phyloP scores from a whole-genome alignment of 2,888 invertebrate genomes.

The Cerastoderma edule region DNA sequence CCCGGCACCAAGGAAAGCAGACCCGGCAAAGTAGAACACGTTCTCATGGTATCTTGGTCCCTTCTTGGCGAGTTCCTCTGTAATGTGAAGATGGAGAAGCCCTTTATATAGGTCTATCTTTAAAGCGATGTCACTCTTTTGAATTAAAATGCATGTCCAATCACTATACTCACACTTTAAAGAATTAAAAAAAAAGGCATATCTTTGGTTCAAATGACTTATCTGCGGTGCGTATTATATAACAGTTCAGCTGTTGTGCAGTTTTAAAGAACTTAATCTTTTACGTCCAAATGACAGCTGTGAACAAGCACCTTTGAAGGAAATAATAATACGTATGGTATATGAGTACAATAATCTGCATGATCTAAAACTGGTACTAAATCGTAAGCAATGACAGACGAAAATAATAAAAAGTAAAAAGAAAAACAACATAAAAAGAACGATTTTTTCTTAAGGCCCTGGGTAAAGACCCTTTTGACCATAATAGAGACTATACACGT shows the following conservation, averaged over 20 bases:
- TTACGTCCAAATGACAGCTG: too few species aligned
- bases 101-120: not conserved
- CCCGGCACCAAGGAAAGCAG: slow-evolving; percentile 50
- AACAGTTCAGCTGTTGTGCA: too few species aligned
- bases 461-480: too few species aligned
- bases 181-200: not conserved
- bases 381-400: too few species aligned
- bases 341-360: too few species aligned
- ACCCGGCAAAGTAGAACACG: slow-evolving; percentile 55
- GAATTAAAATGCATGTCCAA: not conserved
- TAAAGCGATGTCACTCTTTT: not conserved
- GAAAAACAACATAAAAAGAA: too few species aligned
- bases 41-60: slow-evolving; percentile 28
- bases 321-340: too few species aligned
- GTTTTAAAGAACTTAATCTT: too few species aligned
- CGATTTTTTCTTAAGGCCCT: too few species aligned
- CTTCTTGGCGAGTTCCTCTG: slow-evolving; percentile 44
- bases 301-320: too few species aligned
- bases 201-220: not conserved
- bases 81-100: slow-evolving; percentile 1
- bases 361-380: too few species aligned
- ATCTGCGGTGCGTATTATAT: not conserved
- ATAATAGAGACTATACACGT: not conserved
- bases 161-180: not conserved
- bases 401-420: too few species aligned